These are phyloP conservation scores for Enhydra lutris DNA, from an alignment of 2,113 vertebrate species.

Conservation along the genomic window DNA sequence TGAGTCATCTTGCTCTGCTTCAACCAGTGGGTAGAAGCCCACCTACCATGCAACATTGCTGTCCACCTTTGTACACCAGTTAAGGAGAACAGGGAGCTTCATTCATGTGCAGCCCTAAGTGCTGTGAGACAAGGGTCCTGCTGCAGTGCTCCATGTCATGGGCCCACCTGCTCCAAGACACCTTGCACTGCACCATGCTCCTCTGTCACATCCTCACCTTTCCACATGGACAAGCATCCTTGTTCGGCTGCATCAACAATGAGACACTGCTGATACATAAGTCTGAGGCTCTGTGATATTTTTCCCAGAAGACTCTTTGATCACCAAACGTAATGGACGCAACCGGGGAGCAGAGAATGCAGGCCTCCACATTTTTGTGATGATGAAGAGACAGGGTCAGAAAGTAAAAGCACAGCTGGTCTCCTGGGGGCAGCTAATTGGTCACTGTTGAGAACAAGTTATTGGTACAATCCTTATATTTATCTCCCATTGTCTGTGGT, in stretches of 20 bases:
- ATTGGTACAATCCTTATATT: too few species aligned
- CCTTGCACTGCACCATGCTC: fast-evolving
- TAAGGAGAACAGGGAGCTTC: background rate
- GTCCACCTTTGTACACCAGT: background rate
- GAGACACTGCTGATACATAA: background rate
- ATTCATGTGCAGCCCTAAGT: background rate
- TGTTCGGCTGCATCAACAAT: fast-evolving
- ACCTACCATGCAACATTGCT: background rate
- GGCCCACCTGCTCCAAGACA: background rate
- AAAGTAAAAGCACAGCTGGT: background rate
- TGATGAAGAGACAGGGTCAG: background rate
- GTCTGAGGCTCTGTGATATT: background rate
- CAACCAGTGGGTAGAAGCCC: too few species aligned
- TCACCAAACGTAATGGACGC: background rate
- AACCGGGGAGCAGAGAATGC: background rate
- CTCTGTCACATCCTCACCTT: background rate
- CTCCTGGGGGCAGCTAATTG: background rate
- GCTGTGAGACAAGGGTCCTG: background rate
- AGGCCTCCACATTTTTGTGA: background rate
- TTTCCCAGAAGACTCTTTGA: background rate
- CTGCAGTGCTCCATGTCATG: fast-evolving
- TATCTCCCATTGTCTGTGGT: background rate
- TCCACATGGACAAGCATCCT: background rate
- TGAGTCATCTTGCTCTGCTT: background rate
- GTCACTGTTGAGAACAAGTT: background rate